Base-by-base conservation (phyloP, 2,888 invertebrate species). In the Sinodicranocentrus sp. region DNA sequence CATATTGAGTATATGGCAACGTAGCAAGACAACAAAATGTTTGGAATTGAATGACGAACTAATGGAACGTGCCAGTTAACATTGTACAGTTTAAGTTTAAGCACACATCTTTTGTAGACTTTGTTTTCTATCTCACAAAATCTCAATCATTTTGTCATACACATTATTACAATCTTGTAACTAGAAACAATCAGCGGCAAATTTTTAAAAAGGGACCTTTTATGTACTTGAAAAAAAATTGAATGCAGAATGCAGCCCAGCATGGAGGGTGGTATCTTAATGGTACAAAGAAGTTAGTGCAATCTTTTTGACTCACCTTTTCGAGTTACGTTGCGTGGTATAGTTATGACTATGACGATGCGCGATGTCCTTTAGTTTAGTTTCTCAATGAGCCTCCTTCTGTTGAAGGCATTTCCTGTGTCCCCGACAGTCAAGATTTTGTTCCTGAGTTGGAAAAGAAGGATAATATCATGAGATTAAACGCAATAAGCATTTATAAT, bases 341-440 rank as follows among this genome's bases (percentile, higher is more conserved):
- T 3, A 33, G 3, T 5, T 52, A 17, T n/a, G n/a, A n/a, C n/a
- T n/a, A n/a, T n/a, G 15, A 17, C 52, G 15, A n/a, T 52, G 52
- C 2, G 19, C 59, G n/a, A 59, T 73, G 82, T 82, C 82, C 82
- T 82, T 67, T 63, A 68, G 48, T 82, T 67, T 63, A 68, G 48
- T 33, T 28, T 63, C 33, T 26, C 54, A 71, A 71, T 79, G 72
- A 80, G 72, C 65, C 54, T 71, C 71, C 63, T 63, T 28, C 17
- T 28, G 63, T 63, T 82, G 82, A 82, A 82, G 82, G 82, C 76
- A 82, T 82, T 82, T 82, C 82, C 82, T 82, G 82, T 82, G 82
- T 82, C 82, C 82, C 82, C 82, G 82, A 63, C 76, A 57, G 26
- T 54, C 72, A 72, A 72, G 26, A 67, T 71, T 71, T 71, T 17